Evolutionary conservation across 2,113 vertebrate genomes (phyloP).

Genomic region (Coptodon rendalli): DNA sequence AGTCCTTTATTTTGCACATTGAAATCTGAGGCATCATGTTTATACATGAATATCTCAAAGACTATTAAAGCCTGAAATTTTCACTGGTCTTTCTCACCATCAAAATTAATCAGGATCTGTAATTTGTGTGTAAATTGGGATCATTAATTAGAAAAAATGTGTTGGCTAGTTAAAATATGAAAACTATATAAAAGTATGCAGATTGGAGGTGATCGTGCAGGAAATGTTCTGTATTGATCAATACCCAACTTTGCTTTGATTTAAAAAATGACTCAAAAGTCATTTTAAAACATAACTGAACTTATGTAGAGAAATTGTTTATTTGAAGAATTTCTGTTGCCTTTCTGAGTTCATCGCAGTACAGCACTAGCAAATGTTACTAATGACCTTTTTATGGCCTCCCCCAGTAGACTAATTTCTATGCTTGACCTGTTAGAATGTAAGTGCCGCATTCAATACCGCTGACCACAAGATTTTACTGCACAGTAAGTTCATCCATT

Average conservation of each 20-base stretch:
- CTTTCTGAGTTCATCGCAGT: neutral
- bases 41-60: neutral
- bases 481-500: neutral
- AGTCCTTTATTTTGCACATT: neutral
- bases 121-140: neutral
- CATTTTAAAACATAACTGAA: neutral
- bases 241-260: neutral
- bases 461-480: neutral
- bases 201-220: neutral
- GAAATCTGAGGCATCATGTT: too few species aligned
- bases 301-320: neutral
- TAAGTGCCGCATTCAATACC: neutral
- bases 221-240: neutral
- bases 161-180: neutral
- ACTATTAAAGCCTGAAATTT: neutral
- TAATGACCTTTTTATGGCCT: neutral
- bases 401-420: neutral
- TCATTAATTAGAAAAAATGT: neutral
- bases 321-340: neutral
- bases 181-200: neutral
- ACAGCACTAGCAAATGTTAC: neutral
- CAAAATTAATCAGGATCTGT: fast-evolving
- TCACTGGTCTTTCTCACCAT: neutral
- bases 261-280: neutral
- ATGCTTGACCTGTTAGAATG: neutral